Base-by-base conservation (phyloP, 2,113 vertebrate genomes). In the Ceyx margarethae region DNA sequence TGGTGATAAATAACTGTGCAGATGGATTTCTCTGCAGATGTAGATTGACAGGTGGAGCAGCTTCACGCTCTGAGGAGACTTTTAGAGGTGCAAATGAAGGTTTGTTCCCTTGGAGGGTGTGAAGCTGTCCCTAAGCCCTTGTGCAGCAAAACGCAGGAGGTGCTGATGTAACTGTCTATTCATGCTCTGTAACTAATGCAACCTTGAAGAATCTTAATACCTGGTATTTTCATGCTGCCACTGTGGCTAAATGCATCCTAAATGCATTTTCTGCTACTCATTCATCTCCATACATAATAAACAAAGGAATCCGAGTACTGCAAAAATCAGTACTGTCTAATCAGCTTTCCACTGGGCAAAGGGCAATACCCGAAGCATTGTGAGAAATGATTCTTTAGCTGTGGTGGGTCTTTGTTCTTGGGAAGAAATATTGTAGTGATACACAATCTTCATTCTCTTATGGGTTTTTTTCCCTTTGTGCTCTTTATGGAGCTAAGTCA, bases 51-150 rank as follows among this genome's bases (percentile, higher is more conserved):
- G 85, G 79, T 57, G 28, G 85, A 91, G 79, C 92, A 93, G 71
- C 64, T 75, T 50, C 23, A 2, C 0, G 1, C 75, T 66, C 21
- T 1, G 81, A 81, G 68, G 76, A 93, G 83, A 93, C 87, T 62
- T 94, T 78, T 23, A 69, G 81, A 94, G 86, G 86, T 81, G 84
- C 91, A 95, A 82, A 87, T 87, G 67, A 87, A 56, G 81, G 67
- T 74, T 95, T 71, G 35, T 81, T 87, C 29, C 37, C 90, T 92
- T 45, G 10, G 81, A 73, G 77, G 28, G 66, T 82, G 64, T 89
- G 75, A 89, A 93, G 50, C 53, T 80, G 4, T 42, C 74, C 62
- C 83, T 42, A 28, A 85, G 79, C 77, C 53, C 60, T n/a, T 21
- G 31, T 45, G 26, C 9, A 17, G 29, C 37, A 29, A 25, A 57